Conservation (phyloP, 37 sponge, comb jelly and placozoan genomes). For the Cladorhizidae sp. region DNA sequence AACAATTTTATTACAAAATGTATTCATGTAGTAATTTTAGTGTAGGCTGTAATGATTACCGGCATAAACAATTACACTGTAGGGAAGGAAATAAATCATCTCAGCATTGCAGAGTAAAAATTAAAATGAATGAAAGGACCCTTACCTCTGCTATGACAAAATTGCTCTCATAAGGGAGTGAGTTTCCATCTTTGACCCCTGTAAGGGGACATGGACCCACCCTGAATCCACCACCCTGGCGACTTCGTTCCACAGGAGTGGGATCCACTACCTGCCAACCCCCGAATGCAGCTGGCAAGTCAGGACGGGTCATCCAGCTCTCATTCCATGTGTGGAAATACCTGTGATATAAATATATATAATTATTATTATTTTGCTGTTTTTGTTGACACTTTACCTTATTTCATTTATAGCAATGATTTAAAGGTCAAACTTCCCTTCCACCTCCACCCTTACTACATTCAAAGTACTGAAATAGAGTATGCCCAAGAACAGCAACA, state of each 20-base stretch:
- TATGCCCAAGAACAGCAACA: no score
- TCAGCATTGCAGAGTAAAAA: no score
- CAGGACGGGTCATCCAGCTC: conserved; percentile 53
- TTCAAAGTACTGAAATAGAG: no score
- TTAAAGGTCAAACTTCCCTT: no score
- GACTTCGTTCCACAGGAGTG: conserved; percentile 71
- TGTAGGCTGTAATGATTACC: no score
- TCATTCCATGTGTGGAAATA: conserved; percentile 83
- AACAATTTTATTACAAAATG: no score
- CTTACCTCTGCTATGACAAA: conserved; percentile 61
- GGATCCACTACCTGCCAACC: conserved; percentile 85
- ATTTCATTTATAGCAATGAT: no score
- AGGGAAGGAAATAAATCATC: no score
- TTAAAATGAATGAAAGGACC: no score
- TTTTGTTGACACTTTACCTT: not conserved
- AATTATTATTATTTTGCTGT: not conserved
- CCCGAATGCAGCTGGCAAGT: conserved; percentile 50
- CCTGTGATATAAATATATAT: conserved; percentile 31
- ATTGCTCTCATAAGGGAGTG: conserved; percentile 29
- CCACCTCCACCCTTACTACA: no score
- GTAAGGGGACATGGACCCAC: conserved; percentile 53
- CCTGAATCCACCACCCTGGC: conserved; percentile 42
- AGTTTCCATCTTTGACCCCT: conserved; percentile 47
- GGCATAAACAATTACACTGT: no score
- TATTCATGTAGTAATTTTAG: no score